Percentiles rank a stretch among this genome's conserved stretches.
Conservation (phyloP, 2,888 invertebrate species). For the Chironomus riparius region DNA sequence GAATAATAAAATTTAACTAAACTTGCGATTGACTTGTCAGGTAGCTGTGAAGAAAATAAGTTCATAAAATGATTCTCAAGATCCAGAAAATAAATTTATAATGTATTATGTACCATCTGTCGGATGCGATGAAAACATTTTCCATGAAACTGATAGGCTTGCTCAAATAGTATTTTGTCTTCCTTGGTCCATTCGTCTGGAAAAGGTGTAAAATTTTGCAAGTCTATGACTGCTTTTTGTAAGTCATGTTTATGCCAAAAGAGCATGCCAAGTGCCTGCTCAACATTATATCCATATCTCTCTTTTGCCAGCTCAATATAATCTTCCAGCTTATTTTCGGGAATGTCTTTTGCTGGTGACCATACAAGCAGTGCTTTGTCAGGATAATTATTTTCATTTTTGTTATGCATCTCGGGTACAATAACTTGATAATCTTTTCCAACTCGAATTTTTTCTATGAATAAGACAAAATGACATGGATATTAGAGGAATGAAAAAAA, state of each 20-base stretch:
- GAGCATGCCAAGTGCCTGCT: slow-evolving; percentile 94
- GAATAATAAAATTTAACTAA: slow-evolving; percentile 96
- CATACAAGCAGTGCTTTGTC: slow-evolving; percentile 90
- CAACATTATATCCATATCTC: slow-evolving; percentile 94
- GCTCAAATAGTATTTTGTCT: slow-evolving; percentile 95
- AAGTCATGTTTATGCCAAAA: slow-evolving; percentile 98
- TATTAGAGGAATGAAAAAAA: not conserved
- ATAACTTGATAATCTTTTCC: slow-evolving; percentile 90
- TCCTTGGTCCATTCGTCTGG: slow-evolving; percentile 98
- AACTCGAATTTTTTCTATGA: slow-evolving; percentile 82
- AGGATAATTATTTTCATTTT: slow-evolving; percentile 60
- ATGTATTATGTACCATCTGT: slow-evolving; percentile 72
- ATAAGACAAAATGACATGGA: not conserved
- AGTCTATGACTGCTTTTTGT: slow-evolving; percentile 80
- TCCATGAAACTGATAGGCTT: slow-evolving; percentile 96
- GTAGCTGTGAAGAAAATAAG: slow-evolving; percentile 70
- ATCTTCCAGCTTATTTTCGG: slow-evolving; percentile 87
- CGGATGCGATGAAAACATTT: slow-evolving; percentile 95
- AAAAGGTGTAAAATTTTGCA: slow-evolving; percentile 94
- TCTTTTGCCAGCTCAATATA: slow-evolving; percentile 91
- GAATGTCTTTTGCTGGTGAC: slow-evolving; percentile 85
- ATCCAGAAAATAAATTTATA: not conserved
- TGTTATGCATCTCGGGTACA: slow-evolving; percentile 73
- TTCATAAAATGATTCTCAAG: slow-evolving; percentile 18
- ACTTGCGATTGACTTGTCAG: slow-evolving; percentile 92